Evolutionary conservation across 2,113 vertebrate genomes (phyloP).

Genomic region (Notechis scutatus): DNA sequence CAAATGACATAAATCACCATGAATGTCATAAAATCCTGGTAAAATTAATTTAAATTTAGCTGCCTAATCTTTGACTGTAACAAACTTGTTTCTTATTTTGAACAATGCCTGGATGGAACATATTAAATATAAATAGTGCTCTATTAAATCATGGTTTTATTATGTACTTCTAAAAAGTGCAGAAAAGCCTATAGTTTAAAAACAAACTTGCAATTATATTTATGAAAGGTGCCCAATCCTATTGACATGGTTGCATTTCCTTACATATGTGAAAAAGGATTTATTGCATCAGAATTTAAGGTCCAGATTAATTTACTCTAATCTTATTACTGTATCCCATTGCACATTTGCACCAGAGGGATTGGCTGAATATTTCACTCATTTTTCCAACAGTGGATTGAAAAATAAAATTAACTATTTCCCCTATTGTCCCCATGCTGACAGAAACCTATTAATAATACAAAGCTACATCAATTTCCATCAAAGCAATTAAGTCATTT

Average conservation of each 20-base stretch:
- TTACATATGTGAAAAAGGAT: neutral
- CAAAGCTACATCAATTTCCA: conserved; percentile 28
- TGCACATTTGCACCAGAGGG: neutral
- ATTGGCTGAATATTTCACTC: neutral
- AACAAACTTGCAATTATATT: neutral
- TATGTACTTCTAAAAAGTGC: neutral
- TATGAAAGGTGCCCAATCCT: neutral
- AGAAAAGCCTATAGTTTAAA: neutral
- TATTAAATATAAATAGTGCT: neutral
- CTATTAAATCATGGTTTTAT: neutral
- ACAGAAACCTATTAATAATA: conserved; percentile 57
- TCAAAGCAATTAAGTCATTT: conserved; percentile 50
- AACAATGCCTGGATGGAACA: neutral
- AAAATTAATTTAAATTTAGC: neutral
- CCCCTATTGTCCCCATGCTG: neutral
- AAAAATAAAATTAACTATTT: conserved; percentile 42
- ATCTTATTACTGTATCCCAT: conserved; percentile 20
- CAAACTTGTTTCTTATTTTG: neutral
- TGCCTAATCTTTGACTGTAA: neutral
- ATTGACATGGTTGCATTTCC: neutral
- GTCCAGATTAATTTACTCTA: neutral
- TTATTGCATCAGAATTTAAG: neutral
- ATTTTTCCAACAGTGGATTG: conserved; percentile 15
- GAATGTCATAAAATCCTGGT: neutral
- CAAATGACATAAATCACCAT: neutral